A percentile compares a stretch with the other conserved stretches of the same genome.
These are phyloP conservation scores for Palaemon carinicauda DNA, from an alignment of 1,140 invertebrate genomes.

Conservation along the genomic window DNA sequence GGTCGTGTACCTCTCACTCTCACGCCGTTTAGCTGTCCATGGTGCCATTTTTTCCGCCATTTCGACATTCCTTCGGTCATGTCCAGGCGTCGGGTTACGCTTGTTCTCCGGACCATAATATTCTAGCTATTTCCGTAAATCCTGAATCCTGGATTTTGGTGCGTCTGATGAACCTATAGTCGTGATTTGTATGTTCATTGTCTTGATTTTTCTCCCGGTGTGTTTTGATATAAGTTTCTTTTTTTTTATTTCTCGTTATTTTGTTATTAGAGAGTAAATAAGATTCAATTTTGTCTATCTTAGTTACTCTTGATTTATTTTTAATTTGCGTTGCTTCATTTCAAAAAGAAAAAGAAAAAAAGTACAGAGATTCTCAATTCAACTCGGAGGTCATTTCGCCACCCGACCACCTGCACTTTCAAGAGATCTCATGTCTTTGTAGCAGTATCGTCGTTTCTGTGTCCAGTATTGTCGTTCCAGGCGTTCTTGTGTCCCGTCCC, in stretches of 20 bases:
- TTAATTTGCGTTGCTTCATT: too few relatives aligned
- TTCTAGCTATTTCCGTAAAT: conserved; percentile 18
- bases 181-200: too few relatives aligned
- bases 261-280: too few relatives aligned
- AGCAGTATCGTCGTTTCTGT: neutral
- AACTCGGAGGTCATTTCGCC: neutral
- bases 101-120: conserved; percentile 7
- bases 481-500: conserved; percentile 7
- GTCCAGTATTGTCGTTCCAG: neutral
- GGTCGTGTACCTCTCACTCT: neutral
- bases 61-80: conserved; percentile 21
- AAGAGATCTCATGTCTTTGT: neutral
- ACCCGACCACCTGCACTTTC: neutral
- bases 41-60: conserved; percentile 29
- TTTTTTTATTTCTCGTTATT: too few relatives aligned
- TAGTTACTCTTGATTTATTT: too few relatives aligned
- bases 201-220: too few relatives aligned
- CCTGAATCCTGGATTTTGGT: too few relatives aligned
- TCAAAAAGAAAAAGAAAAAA: too few relatives aligned
- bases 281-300: too few relatives aligned
- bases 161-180: too few relatives aligned
- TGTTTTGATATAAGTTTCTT: too few relatives aligned
- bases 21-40: conserved; percentile 37
- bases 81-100: conserved; percentile 25
- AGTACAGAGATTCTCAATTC: too few relatives aligned